Percentiles rank a stretch among this genome's conserved stretches.
Evolutionary conservation across 2,888 invertebrate genomes (phyloP).

Genomic region (Himalopsyche japonica): DNA sequence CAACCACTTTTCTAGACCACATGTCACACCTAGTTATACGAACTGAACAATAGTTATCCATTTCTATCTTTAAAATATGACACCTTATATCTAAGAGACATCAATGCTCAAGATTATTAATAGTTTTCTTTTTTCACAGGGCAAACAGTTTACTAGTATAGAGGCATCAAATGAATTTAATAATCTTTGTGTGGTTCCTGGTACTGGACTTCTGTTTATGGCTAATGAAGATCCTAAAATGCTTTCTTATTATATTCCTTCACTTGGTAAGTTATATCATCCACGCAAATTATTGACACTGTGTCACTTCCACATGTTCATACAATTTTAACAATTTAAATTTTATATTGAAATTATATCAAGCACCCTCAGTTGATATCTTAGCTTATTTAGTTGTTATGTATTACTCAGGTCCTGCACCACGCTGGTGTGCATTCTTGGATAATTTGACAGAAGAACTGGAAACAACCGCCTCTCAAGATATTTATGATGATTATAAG

Average conservation of each 20-base stretch:
- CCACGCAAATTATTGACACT: background rate
- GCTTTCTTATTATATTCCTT: conserved; percentile 91
- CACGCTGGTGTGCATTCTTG: conserved; percentile 95
- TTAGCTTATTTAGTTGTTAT: background rate
- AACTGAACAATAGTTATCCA: too few relatives aligned
- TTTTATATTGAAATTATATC: too few relatives aligned
- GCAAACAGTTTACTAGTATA: conserved; percentile 91
- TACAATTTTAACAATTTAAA: too few relatives aligned
- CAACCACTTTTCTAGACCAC: too few relatives aligned
- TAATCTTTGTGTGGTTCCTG: conserved; percentile 87
- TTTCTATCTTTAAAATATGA: too few relatives aligned
- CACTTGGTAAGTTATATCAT: conserved; percentile 55
- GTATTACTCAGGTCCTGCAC: conserved; percentile 76
- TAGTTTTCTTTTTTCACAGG: conserved; percentile 58
- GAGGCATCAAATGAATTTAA: conserved; percentile 87
- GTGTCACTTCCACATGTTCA: too few relatives aligned
- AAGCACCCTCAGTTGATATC: too few relatives aligned
- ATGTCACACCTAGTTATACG: too few relatives aligned
- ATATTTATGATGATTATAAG: conserved; percentile 97
- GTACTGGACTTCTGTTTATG: conserved; percentile 88
- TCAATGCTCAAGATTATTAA: background rate
- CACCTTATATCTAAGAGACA: too few relatives aligned
- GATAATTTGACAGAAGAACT: conserved; percentile 97
- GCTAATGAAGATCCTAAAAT: conserved; percentile 95
- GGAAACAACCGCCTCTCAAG: conserved; percentile 81